Base-by-base conservation (phyloP, 2,113 vertebrate genomes). In the Chionodraco myersi region DNA sequence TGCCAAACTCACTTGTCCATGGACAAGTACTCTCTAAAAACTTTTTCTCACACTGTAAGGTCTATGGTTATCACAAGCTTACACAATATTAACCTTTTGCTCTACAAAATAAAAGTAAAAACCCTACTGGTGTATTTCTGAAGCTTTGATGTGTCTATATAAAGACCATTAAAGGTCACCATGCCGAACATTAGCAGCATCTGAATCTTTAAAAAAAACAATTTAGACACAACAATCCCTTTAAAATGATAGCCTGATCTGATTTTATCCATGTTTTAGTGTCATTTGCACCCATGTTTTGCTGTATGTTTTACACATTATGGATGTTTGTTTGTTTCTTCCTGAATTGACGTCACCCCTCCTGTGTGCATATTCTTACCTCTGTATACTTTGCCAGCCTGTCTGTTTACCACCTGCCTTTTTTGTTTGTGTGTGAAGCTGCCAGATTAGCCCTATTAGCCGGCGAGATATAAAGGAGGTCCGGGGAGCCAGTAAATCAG, bases 401-500 rank as follows among this genome's bases (percentile, higher is more conserved):
- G 23, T 72, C 62, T 70, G 26, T 79, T 72, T 34, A 44, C 73
- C 62, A 79, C 73, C 70, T 79, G 86, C 11, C 64, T 72, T 52
- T 51, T 77, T 53, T 72, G 76, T 67, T 53, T 18, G 47, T 26
- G 12, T 56, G 1, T 30, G 16, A 44, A 79, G 79, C 74, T 64
- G 44, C 67, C 79, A 64, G 79, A 16, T n/a, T 45, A 5, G 74
- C 64, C 74, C 75, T 72, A 83, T 86, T 86, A 82, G 88, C 59
- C 4, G 0, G 5, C 3, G 60, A 83, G 75, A 81, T 77, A 86
- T 79, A 82, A 86, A 85, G 36, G 59, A 85, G 76, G 75, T 80
- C 45, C 57, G 41, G 53, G 76, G 57, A 73, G 77, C 77, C 62
- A 12, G 79, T 88, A 85, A 89, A 89, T 84, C 79, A 85, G 76